These are phyloP conservation scores for Trididemnum miniatum DNA, from an alignment of 23 tunicate genomes.

Conservation along the genomic window DNA sequence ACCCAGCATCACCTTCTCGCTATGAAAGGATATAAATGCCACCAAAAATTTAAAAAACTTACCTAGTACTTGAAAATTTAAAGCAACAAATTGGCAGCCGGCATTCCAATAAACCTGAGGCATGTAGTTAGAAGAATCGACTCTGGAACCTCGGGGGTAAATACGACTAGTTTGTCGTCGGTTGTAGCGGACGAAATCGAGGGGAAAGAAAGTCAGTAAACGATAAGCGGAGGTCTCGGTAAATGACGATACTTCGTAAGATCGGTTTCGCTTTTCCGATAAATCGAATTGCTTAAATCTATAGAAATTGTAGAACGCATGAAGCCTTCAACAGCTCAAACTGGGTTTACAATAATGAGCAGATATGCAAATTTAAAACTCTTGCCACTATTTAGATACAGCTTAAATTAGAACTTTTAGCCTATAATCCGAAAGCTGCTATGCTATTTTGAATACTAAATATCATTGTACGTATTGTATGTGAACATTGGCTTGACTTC, in stretches of 20 bases:
- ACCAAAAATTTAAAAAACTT: not conserved
- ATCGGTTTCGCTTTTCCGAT: slow-evolving; percentile 58
- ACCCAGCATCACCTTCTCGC: not conserved
- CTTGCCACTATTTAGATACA: too few species aligned
- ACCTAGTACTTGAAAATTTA: slow-evolving; percentile 82
- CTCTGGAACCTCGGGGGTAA: slow-evolving; percentile 84
- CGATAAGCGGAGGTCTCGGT: slow-evolving; percentile 79
- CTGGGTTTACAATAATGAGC: too few species aligned
- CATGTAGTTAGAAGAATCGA: slow-evolving; percentile 83
- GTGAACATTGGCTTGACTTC: too few species aligned
- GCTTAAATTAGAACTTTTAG: too few species aligned
- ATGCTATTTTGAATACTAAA: too few species aligned
- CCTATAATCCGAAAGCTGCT: too few species aligned
- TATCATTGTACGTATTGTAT: too few species aligned
- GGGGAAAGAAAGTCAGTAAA: slow-evolving; percentile 57
- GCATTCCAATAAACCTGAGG: slow-evolving; percentile 95
- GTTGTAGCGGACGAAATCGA: slow-evolving; percentile 82
- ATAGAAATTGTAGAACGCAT: too few species aligned
- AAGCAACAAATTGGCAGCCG: slow-evolving; percentile 92
- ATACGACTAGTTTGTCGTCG: slow-evolving; percentile 84
- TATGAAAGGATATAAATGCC: not conserved
- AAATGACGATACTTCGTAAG: slow-evolving; percentile 80
- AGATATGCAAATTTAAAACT: too few species aligned
- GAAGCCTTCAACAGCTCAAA: too few species aligned
- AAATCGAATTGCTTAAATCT: slow-evolving; percentile 80